Evolutionary conservation across 2,113 vertebrate species (phyloP).

Genomic region (Hyla sarda): DNA sequence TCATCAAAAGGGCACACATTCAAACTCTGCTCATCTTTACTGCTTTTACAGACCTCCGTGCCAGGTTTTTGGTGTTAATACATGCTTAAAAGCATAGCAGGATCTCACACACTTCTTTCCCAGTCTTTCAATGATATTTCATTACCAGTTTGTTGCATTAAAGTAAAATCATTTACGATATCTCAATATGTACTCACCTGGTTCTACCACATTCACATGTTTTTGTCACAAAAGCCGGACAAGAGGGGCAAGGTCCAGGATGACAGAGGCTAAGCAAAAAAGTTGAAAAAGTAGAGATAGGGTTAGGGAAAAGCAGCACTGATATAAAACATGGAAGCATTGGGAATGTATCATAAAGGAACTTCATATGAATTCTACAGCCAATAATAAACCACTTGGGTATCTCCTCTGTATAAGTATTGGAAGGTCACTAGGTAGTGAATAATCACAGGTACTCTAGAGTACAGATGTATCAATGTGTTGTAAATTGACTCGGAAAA

Average conservation of each 20-base stretch:
- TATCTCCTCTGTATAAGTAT: not conserved
- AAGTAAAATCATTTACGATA: not conserved
- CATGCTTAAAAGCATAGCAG: too few species aligned
- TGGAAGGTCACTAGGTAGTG: not conserved
- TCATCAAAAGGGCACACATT: too few species aligned
- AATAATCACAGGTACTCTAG: not conserved
- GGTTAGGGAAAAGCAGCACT: not conserved
- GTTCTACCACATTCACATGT: constrained; percentile 90
- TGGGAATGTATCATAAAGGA: not conserved
- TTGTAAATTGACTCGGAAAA: too few species aligned
- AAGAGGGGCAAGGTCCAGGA: constrained; percentile 95
- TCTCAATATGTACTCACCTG: constrained; percentile 75
- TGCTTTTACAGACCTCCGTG: too few species aligned
- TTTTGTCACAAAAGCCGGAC: constrained; percentile 92
- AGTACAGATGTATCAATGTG: too few species aligned
- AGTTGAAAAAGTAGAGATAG: not conserved
- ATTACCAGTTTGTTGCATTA: too few species aligned
- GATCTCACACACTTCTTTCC: too few species aligned
- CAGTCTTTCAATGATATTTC: too few species aligned
- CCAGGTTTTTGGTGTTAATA: too few species aligned
- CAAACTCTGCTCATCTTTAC: too few species aligned
- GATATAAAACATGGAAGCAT: too few species aligned
- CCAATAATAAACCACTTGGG: not conserved
- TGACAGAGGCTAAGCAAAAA: constrained; percentile 86
- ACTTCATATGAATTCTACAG: not conserved